Conservation (phyloP, 2,888 invertebrate genomes). For the Oscheius sp. region DNA sequence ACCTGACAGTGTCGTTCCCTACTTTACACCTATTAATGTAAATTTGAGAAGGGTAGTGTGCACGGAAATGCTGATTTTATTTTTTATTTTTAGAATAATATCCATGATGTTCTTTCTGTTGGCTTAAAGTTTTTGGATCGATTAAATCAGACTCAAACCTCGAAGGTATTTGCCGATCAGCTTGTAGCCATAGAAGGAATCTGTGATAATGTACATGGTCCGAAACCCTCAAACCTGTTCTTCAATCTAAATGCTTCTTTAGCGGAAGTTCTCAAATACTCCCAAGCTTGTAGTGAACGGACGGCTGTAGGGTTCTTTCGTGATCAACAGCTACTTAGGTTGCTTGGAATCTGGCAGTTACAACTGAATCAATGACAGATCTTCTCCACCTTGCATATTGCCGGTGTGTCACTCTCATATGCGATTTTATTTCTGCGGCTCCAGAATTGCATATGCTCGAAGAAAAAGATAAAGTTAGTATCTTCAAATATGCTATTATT, state of each 20-base stretch:
- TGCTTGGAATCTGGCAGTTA: background rate
- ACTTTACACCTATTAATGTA: background rate
- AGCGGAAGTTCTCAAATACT: conserved; percentile 5
- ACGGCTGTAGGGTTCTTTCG: background rate
- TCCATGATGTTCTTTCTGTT: background rate
- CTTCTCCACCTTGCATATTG: conserved; percentile 5
- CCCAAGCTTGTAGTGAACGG: conserved; percentile 11
- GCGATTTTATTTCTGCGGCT: conserved; percentile 19
- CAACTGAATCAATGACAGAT: conserved; percentile 3
- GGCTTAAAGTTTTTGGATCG: background rate
- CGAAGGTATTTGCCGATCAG: background rate
- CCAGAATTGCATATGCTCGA: conserved; percentile 8
- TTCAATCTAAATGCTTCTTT: conserved; percentile 12
- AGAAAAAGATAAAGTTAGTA: conserved; percentile 14
- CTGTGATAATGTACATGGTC: conserved; percentile 17
- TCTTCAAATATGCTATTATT: background rate
- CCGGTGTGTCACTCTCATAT: conserved; percentile 12
- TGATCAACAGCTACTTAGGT: background rate
- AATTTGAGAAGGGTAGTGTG: background rate
- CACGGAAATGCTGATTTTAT: background rate
- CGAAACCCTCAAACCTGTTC: background rate
- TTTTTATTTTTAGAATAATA: background rate
- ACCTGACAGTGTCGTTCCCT: conserved; percentile 8
- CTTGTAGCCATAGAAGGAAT: conserved; percentile 4
- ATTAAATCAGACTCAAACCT: background rate